phyloP scores from a whole-genome alignment of 1,140 invertebrate species.

The Mya arenaria region DNA sequence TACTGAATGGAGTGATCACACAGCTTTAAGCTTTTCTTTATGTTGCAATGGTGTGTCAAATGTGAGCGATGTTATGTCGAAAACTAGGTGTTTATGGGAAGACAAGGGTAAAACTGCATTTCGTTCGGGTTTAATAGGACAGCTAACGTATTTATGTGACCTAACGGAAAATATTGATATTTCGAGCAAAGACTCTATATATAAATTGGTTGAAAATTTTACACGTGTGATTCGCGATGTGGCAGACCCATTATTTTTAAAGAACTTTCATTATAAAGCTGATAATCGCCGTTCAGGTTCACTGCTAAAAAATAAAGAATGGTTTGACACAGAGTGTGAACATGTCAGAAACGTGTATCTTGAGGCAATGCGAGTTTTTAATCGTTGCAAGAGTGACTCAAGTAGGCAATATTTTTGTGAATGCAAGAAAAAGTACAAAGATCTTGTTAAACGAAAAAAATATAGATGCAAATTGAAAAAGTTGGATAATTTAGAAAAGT shows the following conservation, averaged over 20 bases:
- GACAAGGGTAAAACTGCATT: background rate
- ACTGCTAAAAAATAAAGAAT: background rate
- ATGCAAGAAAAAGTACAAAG: background rate
- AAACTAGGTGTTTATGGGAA: background rate
- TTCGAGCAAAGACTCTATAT: background rate
- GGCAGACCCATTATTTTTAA: background rate
- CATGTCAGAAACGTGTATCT: background rate
- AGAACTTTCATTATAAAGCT: background rate
- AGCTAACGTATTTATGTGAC: background rate
- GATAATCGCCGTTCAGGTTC: background rate
- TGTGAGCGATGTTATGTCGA: background rate
- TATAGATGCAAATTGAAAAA: background rate
- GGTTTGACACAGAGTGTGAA: background rate
- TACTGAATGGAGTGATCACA: background rate
- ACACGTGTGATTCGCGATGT: background rate
- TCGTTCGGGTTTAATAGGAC: background rate
- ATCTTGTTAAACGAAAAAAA: background rate
- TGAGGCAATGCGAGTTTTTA: background rate
- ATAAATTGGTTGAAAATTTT: background rate
- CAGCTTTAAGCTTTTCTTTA: background rate
- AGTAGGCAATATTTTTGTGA: background rate
- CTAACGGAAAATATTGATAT: background rate
- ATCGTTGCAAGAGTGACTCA: background rate
- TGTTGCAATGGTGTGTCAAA: background rate
- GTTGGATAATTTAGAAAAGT: background rate